phyloP scores from a whole-genome alignment of 2,797 vertebrate species.

The Sebastes variabilis region DNA sequence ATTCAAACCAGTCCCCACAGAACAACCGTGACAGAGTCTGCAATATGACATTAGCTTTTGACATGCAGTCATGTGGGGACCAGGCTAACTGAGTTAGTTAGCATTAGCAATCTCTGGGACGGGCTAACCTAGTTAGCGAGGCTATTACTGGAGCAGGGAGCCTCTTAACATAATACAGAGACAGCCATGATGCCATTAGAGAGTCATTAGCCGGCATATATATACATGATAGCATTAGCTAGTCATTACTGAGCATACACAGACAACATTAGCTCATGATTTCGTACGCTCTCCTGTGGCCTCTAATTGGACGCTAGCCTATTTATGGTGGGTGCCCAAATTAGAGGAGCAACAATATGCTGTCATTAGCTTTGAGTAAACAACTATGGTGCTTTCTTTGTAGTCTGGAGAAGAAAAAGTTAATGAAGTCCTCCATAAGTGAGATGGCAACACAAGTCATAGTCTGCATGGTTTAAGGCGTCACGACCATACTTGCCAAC shows the following conservation, averaged over 20 bases:
- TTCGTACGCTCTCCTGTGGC: conserved; percentile 47
- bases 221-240: conserved; percentile 74
- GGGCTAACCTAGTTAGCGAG: conserved; percentile 81
- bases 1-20: conserved; percentile 66
- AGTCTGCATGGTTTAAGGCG: not conserved
- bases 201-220: conserved; percentile 74
- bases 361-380: conserved; percentile 40
- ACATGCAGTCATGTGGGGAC: conserved; percentile 68
- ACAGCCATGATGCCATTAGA: conserved; percentile 79
- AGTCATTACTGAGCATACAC: conserved; percentile 74
- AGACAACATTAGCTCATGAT: conserved; percentile 60
- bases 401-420: not conserved
- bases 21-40: conserved; percentile 60
- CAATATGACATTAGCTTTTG: conserved; percentile 78
- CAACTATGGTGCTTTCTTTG: not conserved
- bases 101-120: conserved; percentile 78
- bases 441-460: not conserved
- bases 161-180: conserved; percentile 83
- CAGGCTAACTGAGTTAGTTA: conserved; percentile 76
- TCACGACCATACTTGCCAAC: too few relatives aligned
- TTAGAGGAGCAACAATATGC: conserved; percentile 45
- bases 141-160: conserved; percentile 82
- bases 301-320: conserved; percentile 53
- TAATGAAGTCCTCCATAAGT: not conserved
- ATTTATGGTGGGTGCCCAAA: conserved; percentile 43